A percentile compares a stretch with the other conserved stretches of the same genome.
Evolutionary conservation across 2,888 invertebrate genomes (phyloP).

Genomic region (Antheraea assamensis): DNA sequence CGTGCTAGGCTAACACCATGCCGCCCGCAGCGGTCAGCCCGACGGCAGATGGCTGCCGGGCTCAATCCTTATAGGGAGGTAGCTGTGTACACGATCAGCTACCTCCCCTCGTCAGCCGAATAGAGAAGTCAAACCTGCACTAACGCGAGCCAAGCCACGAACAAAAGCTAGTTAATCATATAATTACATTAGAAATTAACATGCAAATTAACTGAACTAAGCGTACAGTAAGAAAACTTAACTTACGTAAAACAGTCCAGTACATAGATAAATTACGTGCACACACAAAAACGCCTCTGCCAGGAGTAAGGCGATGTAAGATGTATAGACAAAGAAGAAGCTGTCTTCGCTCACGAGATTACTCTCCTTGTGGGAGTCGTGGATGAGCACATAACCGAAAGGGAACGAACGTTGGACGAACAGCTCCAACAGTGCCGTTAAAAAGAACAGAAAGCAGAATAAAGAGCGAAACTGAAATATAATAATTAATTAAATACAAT

Average conservation of each 20-base stretch:
- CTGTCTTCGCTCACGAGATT: constrained; percentile 6
- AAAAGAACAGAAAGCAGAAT: constrained; percentile 40
- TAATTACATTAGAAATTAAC: too few relatives aligned
- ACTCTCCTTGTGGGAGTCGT: constrained; percentile 19
- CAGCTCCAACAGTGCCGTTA: constrained; percentile 36
- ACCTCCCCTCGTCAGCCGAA: too few relatives aligned
- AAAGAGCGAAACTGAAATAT: constrained; percentile 45
- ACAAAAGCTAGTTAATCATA: too few relatives aligned
- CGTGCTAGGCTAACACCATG: too few relatives aligned
- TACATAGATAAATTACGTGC: constrained; percentile 33
- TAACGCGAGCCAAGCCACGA: too few relatives aligned
- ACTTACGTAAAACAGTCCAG: constrained; percentile 44
- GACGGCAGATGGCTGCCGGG: too few relatives aligned
- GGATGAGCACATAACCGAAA: constrained; percentile 26
- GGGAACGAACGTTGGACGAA: constrained; percentile 30
- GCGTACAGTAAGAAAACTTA: neutral
- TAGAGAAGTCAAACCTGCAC: too few relatives aligned
- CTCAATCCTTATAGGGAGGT: too few relatives aligned
- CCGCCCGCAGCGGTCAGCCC: too few relatives aligned
- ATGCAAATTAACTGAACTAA: neutral
- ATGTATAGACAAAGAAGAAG: constrained; percentile 33
- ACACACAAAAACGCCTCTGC: constrained; percentile 38
- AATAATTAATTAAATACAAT: constrained; percentile 9
- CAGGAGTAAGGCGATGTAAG: constrained; percentile 36
- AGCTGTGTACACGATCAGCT: too few relatives aligned